Percentiles rank a stretch among this genome's conserved stretches.
Evolutionary conservation across 2,888 invertebrate genomes (phyloP).

Genomic region (Limenitis camilla): DNA sequence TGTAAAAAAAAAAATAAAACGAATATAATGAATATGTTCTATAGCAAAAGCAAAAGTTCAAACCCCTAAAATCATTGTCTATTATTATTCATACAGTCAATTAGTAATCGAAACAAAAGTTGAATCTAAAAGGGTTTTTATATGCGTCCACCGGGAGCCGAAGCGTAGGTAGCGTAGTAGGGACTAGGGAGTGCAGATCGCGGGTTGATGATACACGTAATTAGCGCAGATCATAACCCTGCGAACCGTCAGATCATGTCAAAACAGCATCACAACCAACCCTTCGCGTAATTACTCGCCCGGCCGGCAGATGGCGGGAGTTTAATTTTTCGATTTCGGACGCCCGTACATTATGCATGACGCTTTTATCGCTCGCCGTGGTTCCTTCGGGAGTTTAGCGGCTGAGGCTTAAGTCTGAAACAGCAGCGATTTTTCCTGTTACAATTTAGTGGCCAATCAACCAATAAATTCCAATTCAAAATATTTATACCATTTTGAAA

Average conservation of each 20-base stretch:
- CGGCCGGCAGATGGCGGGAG: conserved; percentile 64
- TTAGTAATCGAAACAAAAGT: conserved; percentile 28
- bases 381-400: conserved; percentile 61
- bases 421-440: conserved; percentile 25
- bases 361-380: conserved; percentile 70
- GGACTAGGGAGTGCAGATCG: conserved; percentile 1
- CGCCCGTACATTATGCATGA: conserved; percentile 68
- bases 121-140: conserved; percentile 26
- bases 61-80: conserved; percentile 2
- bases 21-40: no score
- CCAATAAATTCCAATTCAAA: no score
- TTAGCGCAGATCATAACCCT: conserved; percentile 52
- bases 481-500: no score
- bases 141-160: conserved; percentile 23
- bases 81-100: conserved; percentile 25
- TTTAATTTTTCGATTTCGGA: conserved; percentile 75
- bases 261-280: conserved; percentile 36
- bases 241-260: conserved; percentile 43
- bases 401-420: conserved; percentile 22
- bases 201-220: conserved; percentile 37
- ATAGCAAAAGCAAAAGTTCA: background rate
- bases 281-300: conserved; percentile 51
- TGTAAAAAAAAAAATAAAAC: no score
- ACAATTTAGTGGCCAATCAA: no score
- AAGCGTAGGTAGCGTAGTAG: background rate